These are phyloP conservation scores for Anthopleura xanthogrammica DNA, from an alignment of 92 coral and sea anemone genomes.

Conservation along the genomic window DNA sequence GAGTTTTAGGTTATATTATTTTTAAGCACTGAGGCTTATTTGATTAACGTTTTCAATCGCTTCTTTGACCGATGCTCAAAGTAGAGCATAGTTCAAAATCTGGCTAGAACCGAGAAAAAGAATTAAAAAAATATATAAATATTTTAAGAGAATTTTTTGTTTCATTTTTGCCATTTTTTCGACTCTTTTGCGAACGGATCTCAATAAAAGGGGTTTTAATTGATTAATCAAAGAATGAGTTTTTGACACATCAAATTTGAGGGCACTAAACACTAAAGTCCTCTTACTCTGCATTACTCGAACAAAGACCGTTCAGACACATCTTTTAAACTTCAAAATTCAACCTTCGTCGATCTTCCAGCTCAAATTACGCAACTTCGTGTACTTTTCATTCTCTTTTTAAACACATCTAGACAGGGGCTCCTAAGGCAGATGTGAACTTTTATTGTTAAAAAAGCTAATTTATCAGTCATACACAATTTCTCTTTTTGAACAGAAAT, in stretches of 20 bases:
- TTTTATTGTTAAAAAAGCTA: constrained; percentile 23
- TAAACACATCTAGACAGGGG: not conserved
- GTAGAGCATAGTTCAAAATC: not conserved
- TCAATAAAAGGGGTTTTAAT: constrained; percentile 17
- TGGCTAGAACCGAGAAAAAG: not conserved
- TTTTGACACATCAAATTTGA: constrained; percentile 32
- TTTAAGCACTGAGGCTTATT: not conserved
- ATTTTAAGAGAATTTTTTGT: not conserved
- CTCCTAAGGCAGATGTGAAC: not conserved
- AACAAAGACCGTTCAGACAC: constrained; percentile 5
- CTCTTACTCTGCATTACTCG: constrained; percentile 8
- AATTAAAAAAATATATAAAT: not conserved
- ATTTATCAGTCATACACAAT: constrained; percentile 13
- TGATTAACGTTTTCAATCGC: constrained; percentile 2
- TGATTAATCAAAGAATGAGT: constrained; percentile 12
- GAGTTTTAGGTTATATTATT: not conserved
- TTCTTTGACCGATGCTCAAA: not conserved
- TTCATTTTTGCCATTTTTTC: not conserved
- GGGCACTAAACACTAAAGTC: constrained; percentile 9
- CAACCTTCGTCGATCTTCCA: not conserved
- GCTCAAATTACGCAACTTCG: not conserved
- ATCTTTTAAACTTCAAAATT: constrained; percentile 11
- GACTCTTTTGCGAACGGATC: constrained; percentile 6
- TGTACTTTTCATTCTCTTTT: not conserved
- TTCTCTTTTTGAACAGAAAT: constrained; percentile 9